phyloP scores from a whole-genome alignment of 2,888 invertebrate species.

The Macrophya alboannulata region DNA sequence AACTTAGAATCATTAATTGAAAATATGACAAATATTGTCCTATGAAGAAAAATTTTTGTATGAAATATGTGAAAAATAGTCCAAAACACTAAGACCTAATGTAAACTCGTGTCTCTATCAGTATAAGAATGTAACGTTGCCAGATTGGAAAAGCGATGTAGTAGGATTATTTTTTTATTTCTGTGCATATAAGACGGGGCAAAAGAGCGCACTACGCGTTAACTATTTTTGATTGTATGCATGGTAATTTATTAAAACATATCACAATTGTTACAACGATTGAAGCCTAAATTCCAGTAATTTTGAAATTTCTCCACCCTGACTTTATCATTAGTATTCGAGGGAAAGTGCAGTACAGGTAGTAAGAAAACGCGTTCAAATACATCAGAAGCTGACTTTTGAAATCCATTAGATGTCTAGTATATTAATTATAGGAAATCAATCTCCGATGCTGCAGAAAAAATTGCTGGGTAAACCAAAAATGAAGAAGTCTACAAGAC shows the following conservation, averaged over 20 bases:
- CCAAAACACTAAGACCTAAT: background rate
- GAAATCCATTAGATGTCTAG: no score
- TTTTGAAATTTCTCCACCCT: no score
- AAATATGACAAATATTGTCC: conserved; percentile 10
- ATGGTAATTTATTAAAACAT: background rate
- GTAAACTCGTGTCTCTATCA: background rate
- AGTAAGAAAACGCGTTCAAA: no score
- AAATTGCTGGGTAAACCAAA: no score
- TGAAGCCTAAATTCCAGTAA: no score
- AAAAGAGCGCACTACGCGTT: background rate
- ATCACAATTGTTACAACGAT: no score
- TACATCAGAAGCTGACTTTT: no score
- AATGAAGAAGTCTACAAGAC: no score
- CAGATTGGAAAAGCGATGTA: background rate
- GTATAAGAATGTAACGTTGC: background rate
- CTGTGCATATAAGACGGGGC: background rate
- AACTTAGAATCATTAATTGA: conserved; percentile 5
- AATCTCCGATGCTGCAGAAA: no score
- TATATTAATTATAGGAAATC: no score
- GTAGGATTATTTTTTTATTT: background rate
- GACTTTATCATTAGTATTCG: no score
- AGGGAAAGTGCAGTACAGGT: no score
- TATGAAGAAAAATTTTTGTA: conserved; percentile 4
- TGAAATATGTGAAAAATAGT: background rate
- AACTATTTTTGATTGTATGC: conserved; percentile 14